Evolutionary conservation across 1,140 invertebrate species (phyloP), one percentile per base, ranked within the genome.

Genomic region (Calephelis virginiensis): DNA sequence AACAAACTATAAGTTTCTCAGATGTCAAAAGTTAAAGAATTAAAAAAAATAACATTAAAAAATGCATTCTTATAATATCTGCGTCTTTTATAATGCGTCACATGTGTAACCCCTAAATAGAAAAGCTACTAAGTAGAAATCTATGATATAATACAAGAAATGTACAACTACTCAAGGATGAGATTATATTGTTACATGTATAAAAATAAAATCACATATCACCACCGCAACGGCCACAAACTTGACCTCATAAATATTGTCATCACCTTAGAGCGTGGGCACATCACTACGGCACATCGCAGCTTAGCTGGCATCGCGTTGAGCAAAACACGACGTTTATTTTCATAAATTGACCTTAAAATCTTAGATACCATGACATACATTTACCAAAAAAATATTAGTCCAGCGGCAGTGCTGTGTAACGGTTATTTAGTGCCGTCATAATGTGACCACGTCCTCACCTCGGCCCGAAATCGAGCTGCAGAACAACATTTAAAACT

Each of bases 151-250:
- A 80, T 82, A 85, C 77, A 84, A 68, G 69, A 77, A 74, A 76
- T 61, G 80, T 80, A 81, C 74, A 81, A 69, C 74, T 83, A 85
- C 61, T 73, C 81, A 81, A 78, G 83, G 78, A 82, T 78, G 83
- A 86, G 78, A 86, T 83, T 85, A 80, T 78, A 81, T 74, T 73
- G 75, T 78, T 80, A 78, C 62, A 77, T 70, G 77, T 86, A 86
- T 83, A 87, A 83, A 85, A 89, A 82, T 83, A 86, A 84, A 53
- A 89, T 89, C 84, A 86, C 83, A 89, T 81, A 71, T 79, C 78
- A 81, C 71, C 80, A 82, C 82, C 76, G 64, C 69, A 67, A 68
- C 75, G 67, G 61, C 73, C 75, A 56, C 65, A 64, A 60, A 46
- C 59, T 53, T 48, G 71, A 76, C 71, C 69, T 60, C 17, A 46